Base-by-base conservation (phyloP, 1,140 invertebrate species). In the Temnothorax longispinosus region DNA sequence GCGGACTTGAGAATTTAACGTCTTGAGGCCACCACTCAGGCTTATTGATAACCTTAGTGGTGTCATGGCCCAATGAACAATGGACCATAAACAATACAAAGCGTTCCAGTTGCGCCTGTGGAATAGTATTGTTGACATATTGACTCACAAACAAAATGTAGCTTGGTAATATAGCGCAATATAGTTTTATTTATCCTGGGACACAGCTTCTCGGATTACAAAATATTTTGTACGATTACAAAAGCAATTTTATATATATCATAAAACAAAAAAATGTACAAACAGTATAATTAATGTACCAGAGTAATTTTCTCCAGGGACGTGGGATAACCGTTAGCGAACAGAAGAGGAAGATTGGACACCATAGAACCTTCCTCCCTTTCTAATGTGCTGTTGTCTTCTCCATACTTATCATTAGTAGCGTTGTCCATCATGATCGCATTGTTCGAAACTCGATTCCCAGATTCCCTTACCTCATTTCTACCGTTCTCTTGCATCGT, bases 71-170 rank as follows among this genome's bases (percentile, higher is more conserved):
- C 94, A 96, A 96, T 50, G 97, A 97, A 95, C 97, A 97, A 92
- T 97, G 96, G 72, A 97, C 96, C 96, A 97, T 97, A 91, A 97
- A 97, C 81, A 96, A 96, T 91, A 97, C 96, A 92, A 97, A 97
- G 76, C 96, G 96, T 94, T 97, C 97, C 87, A 97, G 92, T 90
- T 97, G 96, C 47, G 92, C 92, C 95, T 95, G 74, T 38, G 92
- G 92, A 15, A 56, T 21, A 56, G 2, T 41, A 21, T 44, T 3
- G 27, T 71, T 5, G 15, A 44, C 54, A 54, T 41, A 44, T 13
- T 32, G 18, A 38, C 65, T 38, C 6, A 27, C 54, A 21, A n/a
- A 32, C 27, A 81, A n/a, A 69, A 69, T 81, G 11, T 58, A 81
- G 7, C 0, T 67, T 13, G 0, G 0, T 44, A 67, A 27, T 1